Evolutionary conservation across 2,888 invertebrate genomes (phyloP), one percentile per base, ranked within the genome.

Genomic region (Strigamia transsilvanica): DNA sequence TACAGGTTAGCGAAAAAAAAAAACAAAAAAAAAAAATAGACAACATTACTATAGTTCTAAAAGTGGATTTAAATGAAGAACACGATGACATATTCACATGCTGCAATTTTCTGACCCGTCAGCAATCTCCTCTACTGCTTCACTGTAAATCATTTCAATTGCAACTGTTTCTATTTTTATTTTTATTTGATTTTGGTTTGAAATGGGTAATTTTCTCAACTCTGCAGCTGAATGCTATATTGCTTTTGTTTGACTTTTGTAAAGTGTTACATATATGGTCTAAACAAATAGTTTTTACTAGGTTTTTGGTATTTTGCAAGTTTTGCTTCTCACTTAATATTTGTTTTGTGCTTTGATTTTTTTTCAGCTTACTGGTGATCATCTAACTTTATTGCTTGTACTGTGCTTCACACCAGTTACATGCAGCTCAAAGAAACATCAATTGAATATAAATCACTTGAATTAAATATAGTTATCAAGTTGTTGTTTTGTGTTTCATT

Each of bases 61-160:
- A 42, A 13, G 1, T 9, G n/a, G 51, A 18, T 56, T 18, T 21
- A 56, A 56, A 21, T 18, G 18, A 56, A 56, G 18, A 56, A 56
- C 56, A 56, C 7, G 9, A 15, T 46, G 15, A 46, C 46, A 46
- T 15, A 15, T 46, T 13, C 9, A 56, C 7, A 15, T 56, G 4
- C 18, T 41, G 79, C 38, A 79, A 12, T 38, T 42, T 32, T 38
- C 41, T 41, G 79, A 21, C 79, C 23, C 18, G 38, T 13, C 41
- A 41, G 42, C 79, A 79, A 79, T 79, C n/a, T 79, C 73, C 23
- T 73, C 27, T 32, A 32, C 32, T 73, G 73, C 73, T 73, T 73
- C 18, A 46, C 27, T 56, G 56, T n/a, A 18, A 2, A n/a, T 51
- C n/a, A n/a, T 56, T 56, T 56, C 2, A 21, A 21, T 56, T 56